Conservation (phyloP, 2,888 invertebrate species). For the Leuctra nigra region DNA sequence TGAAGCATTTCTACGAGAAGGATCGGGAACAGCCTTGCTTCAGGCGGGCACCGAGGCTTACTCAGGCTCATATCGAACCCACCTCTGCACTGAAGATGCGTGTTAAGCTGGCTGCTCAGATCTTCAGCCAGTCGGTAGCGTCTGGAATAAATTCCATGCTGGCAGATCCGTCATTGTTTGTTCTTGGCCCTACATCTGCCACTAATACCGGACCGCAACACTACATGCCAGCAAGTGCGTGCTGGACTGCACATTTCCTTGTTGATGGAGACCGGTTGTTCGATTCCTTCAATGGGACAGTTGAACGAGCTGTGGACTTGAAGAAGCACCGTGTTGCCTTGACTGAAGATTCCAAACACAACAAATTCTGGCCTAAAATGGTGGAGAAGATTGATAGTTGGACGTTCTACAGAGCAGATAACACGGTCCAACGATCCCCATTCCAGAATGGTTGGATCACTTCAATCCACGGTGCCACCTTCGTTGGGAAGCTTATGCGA, state of each 20-base stretch:
- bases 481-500: neutral
- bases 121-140: constrained; percentile 1
- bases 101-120: too few species aligned
- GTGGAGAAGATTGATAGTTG: neutral
- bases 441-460: constrained; percentile 6
- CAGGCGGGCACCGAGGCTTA: neutral
- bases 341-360: neutral
- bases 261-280: neutral
- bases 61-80: constrained; percentile 1
- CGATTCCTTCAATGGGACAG: neutral
- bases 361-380: neutral
- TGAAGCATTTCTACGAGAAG: neutral
- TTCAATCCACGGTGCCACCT: neutral
- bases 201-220: too few species aligned
- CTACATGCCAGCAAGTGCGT: neutral
- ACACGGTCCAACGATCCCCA: neutral
- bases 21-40: too few species aligned
- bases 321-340: neutral
- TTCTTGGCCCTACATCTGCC: neutral
- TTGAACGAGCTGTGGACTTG: neutral
- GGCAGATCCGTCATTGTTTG: neutral
- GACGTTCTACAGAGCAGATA: neutral
- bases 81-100: constrained; percentile 1
- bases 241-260: neutral
- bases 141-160: neutral